Base-by-base conservation (phyloP, 2,797 vertebrate species). In the Acropternis orthonyx region DNA sequence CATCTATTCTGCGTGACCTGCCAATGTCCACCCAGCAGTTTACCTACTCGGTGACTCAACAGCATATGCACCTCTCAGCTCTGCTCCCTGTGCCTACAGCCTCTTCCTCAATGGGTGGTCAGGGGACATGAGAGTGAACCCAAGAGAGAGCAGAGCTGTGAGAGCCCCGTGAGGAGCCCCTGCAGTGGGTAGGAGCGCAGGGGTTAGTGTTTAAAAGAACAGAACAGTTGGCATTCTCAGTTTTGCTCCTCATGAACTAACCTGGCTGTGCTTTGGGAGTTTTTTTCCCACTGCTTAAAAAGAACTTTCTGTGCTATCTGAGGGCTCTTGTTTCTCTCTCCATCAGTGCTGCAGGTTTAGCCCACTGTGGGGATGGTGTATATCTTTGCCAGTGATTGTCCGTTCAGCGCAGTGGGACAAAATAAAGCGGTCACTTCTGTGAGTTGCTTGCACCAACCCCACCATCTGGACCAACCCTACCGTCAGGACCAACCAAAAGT, bases 121-220 rank as follows among this genome's bases (percentile, higher is more conserved):
- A 37, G 21, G 28, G 21, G 12, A 68, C 5, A 14, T 2, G 9
- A 56, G 41, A 36, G 14, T 9, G 18, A 74, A 44, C 18, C 11
- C n/a, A 14, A 56, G 48, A 61, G 43, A 69, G 12, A 80, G 41
- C 5, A 4, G 28, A 49, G 43, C 30, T 14, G 8, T 30, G 43
- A 65, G 65, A 58, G 75, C 22, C 14, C 10, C 7, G 28, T 6
- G 32, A 89, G 44, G 43, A 78, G 30, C 4, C 4, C 9, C 48
- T 11, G 12, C 0, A 0, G n/a, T 13, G 43, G 17, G 36, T 4
- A 82, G 39, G 27, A 82, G 21, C 23, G 54, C 34, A 36, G 15
- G 6, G 24, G 7, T 36, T 58, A 46, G 37, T 10, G 22, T 15
- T 36, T 2, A 54, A 69, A 68, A 65, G 34, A 36, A 66, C 20